Base-by-base conservation (phyloP, 2,888 invertebrate species). In the Mongoloraphidia duomilia region DNA sequence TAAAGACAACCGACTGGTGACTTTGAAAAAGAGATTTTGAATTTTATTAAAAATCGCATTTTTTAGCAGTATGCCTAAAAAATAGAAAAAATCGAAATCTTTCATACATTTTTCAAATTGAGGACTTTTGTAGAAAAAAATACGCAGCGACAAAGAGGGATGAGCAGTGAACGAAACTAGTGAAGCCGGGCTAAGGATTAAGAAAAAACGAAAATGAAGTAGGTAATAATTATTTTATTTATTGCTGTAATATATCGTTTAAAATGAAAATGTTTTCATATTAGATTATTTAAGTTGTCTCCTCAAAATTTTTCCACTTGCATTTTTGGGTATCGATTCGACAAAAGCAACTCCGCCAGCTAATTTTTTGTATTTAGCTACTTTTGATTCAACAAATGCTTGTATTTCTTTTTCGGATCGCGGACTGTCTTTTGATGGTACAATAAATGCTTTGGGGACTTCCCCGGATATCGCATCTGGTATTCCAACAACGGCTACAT, bases 401-500 rank as follows among this genome's bases (percentile, higher is more conserved):
- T 74, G 63, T n/a, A 48, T 34, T 12, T 42, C 43, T 9, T 42
- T 17, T 43, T 43, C 48, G 34, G 33, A 65, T 64, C 4, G 58
- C 54, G 10, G 51, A 49, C 33, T 51, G 40, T 65, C 68, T 26
- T 70, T 61, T 53, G 77, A 77, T 0, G 72, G 58, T 0, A 84
- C 77, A 2, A 91, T 68, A 56, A 81, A 84, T 0, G 87, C 90
- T 59, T 77, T 76, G 0, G 90, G 90, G 9, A 77, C 72, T 66
- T 91, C 88, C 6, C 90, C 91, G 36, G 70, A 71, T 9, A 66
- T 63, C 0, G 72, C 66, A 60, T 89, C 79, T 0, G 82, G 79
- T 12, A 86, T 65, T 0, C 90, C 91, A 51, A 92, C 72, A 0
- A 94, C 91, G 0, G 85, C 92, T 0, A 83, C 87, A 58, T 94